Base-by-base conservation (phyloP, 1,140 invertebrate species). In the Orussus abietinus region DNA sequence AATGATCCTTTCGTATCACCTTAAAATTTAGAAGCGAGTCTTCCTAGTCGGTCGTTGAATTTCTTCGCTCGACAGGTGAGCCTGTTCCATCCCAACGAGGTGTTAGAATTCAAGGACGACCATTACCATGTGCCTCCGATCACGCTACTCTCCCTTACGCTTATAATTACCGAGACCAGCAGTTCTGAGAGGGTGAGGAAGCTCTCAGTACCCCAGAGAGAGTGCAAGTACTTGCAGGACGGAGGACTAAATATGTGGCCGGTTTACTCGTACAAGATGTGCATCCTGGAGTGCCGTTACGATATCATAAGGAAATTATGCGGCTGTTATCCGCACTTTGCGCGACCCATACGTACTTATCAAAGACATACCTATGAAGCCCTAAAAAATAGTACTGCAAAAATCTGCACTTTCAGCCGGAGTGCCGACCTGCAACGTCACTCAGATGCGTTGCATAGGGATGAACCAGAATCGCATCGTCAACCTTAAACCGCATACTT, bases 321-420 rank as follows among this genome's bases (percentile, higher is more conserved):
- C 22, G 42, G 47, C 0, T 61, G 58, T 22, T 44, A 53, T 21
- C 57, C 57, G 3, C 54, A 62, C 29, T 62, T 59, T 20, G 38
- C 46, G 4, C 53, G 52, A 30, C 45, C 48, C 5, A 43, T 45
- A 3, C 26, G 57, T 59, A 19, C 18, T n/a, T n/a, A n/a, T n/a
- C n/a, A n/a, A n/a, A n/a, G n/a, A n/a, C n/a, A n/a, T n/a, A n/a
- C n/a, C n/a, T n/a, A n/a, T n/a, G n/a, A n/a, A n/a, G 31, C 11
- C 6, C 20, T 20, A 40, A 5, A 3, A 32, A 20, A 10, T 12
- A 5, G 36, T 4, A 10, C 2, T 7, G 21, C 26, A 38, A 5
- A 6, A 26, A 33, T 33, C 9, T 33, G 30, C n/a, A 11, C 12
- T 40, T 42, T 13, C 11, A 49, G 47, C 19, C 17, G 43, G 38